Evolutionary conservation across 1,140 invertebrate species (phyloP), one percentile per base, ranked within the genome.

Genomic region (Bombus soroeensis): DNA sequence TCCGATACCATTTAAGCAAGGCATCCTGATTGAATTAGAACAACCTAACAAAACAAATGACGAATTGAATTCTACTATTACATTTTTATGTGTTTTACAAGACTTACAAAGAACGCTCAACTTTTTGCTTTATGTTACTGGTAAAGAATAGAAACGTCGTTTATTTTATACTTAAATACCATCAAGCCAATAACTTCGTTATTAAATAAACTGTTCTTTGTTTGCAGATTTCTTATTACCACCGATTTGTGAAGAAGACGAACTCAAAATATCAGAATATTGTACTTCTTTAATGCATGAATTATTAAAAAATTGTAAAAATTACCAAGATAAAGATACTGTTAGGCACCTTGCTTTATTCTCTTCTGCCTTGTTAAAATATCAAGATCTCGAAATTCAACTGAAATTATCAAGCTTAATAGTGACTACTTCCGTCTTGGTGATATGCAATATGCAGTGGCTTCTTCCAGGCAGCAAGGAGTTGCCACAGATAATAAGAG

Each of bases 361-460:
- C 82, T 92, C 94, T 79, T 95, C 94, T 32, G 94, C 93, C 0
- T 92, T 91, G 81, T 87, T 93, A 0, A 93, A 93, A 80, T 88
- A 91, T 3, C 89, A 93, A 72, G 92, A 92, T 34, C 90, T 91
- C 39, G 91, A 39, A 43, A 87, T 92, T 57, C 93, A 94, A 15
- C 76, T 94, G 2, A 95, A 94, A 78, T 82, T 93, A 43, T 93
- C 91, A 59, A 94, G 86, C 85, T 92, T 91, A 5, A 94, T 92
- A 81, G 87, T 89, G 84, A 96, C 86, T 75, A 93, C 87, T 81
- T 94, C 76, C 43, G 92, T 91, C 53, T 89, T 94, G 89, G 90
- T 94, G 66, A 88, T 95, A 87, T 90, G 94, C 22, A 95, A 96
- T 73, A 92, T 96, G 57, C 90, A 94, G 9, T 96, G 96, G 96